A percentile compares a stretch with the other conserved stretches of the same genome.
These are phyloP conservation scores for Petrocephalus sullivani DNA, from an alignment of 2,797 vertebrate genomes.

Conservation along the genomic window DNA sequence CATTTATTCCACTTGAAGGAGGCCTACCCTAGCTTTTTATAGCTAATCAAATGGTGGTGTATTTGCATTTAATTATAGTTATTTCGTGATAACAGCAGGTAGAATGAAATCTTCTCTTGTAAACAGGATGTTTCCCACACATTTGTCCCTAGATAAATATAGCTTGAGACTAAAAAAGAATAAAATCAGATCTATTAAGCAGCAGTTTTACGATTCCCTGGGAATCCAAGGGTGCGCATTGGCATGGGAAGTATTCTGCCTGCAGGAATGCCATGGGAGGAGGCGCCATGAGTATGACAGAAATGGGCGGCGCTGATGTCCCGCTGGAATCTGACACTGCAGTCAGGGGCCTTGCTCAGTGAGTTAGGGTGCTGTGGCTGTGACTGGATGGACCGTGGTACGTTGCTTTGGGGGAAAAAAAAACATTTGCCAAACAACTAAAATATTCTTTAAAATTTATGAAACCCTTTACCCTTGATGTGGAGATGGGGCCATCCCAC, in stretches of 20 bases:
- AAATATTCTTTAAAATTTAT: background rate
- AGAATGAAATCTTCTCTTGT: background rate
- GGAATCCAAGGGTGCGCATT: background rate
- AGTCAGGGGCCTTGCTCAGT: background rate
- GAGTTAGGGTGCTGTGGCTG: background rate
- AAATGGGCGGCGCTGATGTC: background rate
- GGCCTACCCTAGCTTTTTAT: background rate
- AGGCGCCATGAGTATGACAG: background rate
- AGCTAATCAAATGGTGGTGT: background rate
- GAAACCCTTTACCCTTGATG: background rate
- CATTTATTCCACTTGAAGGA: background rate
- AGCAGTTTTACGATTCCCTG: background rate
- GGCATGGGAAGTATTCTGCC: background rate
- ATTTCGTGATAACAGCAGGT: background rate
- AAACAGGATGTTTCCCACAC: conserved; percentile 1
- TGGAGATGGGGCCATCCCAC: background rate
- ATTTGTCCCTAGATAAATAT: background rate
- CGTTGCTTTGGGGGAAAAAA: background rate
- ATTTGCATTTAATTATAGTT: conserved; percentile 14
- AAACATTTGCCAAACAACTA: background rate
- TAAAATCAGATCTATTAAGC: background rate
- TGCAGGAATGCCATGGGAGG: background rate
- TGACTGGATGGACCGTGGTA: background rate
- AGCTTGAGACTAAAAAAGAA: background rate
- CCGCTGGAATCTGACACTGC: background rate